Evolutionary conservation across 2,888 invertebrate species (phyloP), one percentile per base, ranked within the genome.

Genomic region (Acrobasis repandana): DNA sequence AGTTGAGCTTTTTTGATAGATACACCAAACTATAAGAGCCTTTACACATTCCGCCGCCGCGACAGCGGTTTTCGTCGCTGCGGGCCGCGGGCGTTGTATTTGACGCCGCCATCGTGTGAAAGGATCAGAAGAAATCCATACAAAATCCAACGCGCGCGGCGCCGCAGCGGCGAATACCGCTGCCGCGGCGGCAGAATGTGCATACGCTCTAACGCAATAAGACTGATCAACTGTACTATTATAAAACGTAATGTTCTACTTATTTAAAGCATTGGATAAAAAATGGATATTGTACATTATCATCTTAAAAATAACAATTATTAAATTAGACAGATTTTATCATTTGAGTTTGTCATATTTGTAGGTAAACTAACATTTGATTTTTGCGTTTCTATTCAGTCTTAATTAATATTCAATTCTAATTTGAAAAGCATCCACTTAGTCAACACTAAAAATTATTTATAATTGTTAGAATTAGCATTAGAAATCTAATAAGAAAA

Each of bases 251-350:
- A 10, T 46, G 38, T 49, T 36, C 59, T 59, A 59, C 59, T 59
- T 46, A 59, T 59, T 59, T 59, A 33, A 16, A 28, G 51, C 59
- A 58, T 58, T 58, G 58, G 36, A n/a, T 20, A 57, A 50, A 15
- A n/a, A 28, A 28, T 28, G 28, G 28, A 28, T 58, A 50, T 49
- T 50, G 49, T 50, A 58, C 36, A 58, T 50, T 58, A 20, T 58
- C 38, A 58, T 18, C 20, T 58, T 49, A 58, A 1, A n/a, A 58
- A 49, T 49, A 58, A 49, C 18, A 14, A 43, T 38, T 38, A 56
- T 56, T 43, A 8, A 36, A 58, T 18, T 58, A 46, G 46, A 51
- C 33, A 51, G 15, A 60, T 60, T 46, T 28, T 49, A 38, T 59
- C 43, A 59, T 51, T 50, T 48, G 34, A 56, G 11, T 61, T 54